Conservation (phyloP, 2,797 vertebrate genomes). For the Urophycis tenuis region DNA sequence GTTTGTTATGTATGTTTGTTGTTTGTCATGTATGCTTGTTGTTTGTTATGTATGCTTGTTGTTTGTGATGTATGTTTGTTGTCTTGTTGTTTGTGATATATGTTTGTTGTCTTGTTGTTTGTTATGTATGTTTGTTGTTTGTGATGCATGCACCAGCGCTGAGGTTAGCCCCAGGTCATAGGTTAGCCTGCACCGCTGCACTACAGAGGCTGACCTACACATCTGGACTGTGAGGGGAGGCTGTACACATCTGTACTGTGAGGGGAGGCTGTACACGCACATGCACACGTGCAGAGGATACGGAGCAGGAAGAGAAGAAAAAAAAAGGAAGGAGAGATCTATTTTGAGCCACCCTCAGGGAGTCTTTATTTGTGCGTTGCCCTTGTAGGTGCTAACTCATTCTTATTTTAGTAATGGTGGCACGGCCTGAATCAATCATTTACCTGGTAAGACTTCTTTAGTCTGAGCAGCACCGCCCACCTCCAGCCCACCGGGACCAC, state of each 20-base stretch:
- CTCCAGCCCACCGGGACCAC: neutral
- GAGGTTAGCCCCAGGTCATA: too few relatives aligned
- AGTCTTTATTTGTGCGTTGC: constrained; percentile 56
- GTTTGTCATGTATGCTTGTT: too few relatives aligned
- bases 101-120: too few relatives aligned
- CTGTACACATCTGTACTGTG: constrained; percentile 29
- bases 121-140: too few relatives aligned
- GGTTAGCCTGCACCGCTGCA: too few relatives aligned
- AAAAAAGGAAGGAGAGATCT: constrained; percentile 22
- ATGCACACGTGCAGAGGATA: constrained; percentile 43
- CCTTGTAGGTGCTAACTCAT: constrained; percentile 57
- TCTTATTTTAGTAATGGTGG: constrained; percentile 69
- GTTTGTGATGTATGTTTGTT: too few relatives aligned
- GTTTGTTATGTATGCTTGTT: too few relatives aligned
- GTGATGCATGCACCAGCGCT: too few relatives aligned
- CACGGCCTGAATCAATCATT: constrained; percentile 69
- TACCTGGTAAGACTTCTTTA: constrained; percentile 53
- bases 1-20: too few relatives aligned
- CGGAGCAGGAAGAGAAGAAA: constrained; percentile 36
- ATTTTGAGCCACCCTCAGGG: constrained; percentile 56
- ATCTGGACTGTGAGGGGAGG: constrained; percentile 13
- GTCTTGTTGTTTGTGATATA: too few relatives aligned
- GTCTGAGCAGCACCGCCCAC: constrained; percentile 21
- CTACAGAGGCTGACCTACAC: neutral
- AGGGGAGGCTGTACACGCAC: constrained; percentile 41